Percentiles rank a stretch among this genome's conserved stretches.
These are phyloP conservation scores for Notarius lentiginosus DNA, from an alignment of 2,113 vertebrate genomes.

Conservation along the genomic window DNA sequence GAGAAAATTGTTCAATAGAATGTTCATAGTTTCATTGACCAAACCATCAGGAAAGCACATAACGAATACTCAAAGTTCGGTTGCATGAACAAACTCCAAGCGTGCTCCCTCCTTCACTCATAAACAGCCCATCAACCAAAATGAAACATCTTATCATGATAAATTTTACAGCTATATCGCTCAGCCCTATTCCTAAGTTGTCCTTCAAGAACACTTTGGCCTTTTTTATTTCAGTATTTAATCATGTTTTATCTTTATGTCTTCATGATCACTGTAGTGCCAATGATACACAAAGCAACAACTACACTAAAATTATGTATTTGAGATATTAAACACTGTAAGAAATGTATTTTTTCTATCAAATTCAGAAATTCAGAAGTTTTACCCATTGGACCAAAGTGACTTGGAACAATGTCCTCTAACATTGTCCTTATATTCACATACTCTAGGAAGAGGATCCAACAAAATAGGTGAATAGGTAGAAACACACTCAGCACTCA, in stretches of 20 bases:
- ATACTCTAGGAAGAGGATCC: background rate
- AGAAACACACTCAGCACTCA: background rate
- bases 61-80: no score
- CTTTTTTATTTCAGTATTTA: background rate
- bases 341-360: background rate
- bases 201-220: background rate
- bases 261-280: background rate
- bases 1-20: no score
- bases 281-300: background rate
- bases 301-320: background rate
- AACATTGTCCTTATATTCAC: background rate
- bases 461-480: background rate
- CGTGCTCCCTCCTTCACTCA: no score
- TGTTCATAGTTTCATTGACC: no score
- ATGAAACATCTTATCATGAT: no score
- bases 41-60: no score
- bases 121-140: no score
- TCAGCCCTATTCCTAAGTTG: background rate
- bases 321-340: background rate
- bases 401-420: background rate
- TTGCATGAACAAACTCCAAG: no score
- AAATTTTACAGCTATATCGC: no score
- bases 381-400: background rate
- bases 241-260: background rate
- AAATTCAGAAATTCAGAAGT: background rate